Evolutionary conservation across 2,113 vertebrate species (phyloP).

Genomic region (Actenoides lindsayi): DNA sequence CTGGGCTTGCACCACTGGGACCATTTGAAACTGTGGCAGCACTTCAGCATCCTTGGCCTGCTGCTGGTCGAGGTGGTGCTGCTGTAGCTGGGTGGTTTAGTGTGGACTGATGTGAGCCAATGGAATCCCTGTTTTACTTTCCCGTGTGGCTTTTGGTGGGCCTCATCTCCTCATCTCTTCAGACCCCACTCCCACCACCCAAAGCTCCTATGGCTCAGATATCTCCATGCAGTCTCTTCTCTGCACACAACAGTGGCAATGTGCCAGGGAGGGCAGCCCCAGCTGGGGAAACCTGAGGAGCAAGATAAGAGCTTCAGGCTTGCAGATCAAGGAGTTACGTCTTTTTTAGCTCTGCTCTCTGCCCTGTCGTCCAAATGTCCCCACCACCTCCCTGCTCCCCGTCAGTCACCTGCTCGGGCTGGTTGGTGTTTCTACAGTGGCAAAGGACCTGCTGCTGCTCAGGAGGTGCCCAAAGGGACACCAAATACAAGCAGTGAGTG

Average conservation of each 20-base stretch:
- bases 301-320: background rate
- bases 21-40: background rate
- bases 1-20: background rate
- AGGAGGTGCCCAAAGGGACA: background rate
- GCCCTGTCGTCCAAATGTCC: rapidly evolving
- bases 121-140: background rate
- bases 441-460: background rate
- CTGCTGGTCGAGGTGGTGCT: rapidly evolving
- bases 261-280: background rate
- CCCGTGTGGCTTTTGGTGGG: background rate
- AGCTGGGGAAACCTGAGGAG: background rate
- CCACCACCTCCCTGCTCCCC: background rate
- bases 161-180: background rate
- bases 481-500: rapidly evolving
- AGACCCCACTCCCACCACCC: background rate
- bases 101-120: rapidly evolving
- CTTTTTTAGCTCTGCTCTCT: background rate
- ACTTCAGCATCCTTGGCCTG: background rate
- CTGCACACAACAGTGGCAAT: background rate
- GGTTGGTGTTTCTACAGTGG: rapidly evolving
- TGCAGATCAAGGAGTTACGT: background rate
- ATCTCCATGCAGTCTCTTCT: background rate
- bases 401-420: background rate
- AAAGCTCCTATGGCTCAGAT: background rate
- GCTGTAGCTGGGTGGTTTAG: background rate